Conservation (phyloP, 2,113 vertebrate genomes). For the Polypterus bichir region DNA sequence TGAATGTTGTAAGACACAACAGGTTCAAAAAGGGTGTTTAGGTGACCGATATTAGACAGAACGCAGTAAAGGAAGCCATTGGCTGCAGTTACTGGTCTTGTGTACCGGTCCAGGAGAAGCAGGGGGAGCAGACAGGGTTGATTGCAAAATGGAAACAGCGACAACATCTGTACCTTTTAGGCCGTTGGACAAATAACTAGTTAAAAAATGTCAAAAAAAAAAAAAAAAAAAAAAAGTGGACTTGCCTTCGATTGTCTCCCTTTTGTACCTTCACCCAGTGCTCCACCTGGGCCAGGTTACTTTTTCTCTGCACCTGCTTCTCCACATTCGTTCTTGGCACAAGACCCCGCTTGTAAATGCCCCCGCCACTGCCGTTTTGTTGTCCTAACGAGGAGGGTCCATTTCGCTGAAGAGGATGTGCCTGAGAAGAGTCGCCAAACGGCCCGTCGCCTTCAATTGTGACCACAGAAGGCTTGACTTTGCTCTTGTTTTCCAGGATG, state of each 20-base stretch:
- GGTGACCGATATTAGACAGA: no score
- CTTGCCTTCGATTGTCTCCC: constrained; percentile 79
- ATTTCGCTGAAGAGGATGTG: constrained; percentile 57
- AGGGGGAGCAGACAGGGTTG: no score
- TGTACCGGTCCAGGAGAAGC: no score
- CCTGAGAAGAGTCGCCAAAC: constrained; percentile 52
- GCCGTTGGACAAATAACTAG: no score
- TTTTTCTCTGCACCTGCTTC: constrained; percentile 81
- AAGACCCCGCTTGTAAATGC: constrained; percentile 59
- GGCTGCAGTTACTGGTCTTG: no score
- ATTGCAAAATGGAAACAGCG: no score
- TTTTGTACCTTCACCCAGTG: constrained; percentile 91
- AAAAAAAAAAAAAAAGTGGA: constrained; percentile 13
- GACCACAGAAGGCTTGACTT: constrained; percentile 36
- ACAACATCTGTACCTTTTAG: no score
- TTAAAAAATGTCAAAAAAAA: no score
- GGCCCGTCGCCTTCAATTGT: constrained; percentile 49
- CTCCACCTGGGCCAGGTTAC: constrained; percentile 74
- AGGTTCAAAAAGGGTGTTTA: no score
- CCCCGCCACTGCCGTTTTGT: constrained; percentile 62
- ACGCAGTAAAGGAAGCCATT: no score
- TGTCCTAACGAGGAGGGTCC: constrained; percentile 55
- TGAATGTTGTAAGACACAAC: no score
- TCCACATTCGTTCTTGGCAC: constrained; percentile 53
- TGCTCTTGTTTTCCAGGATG: constrained; percentile 52